Evolutionary conservation across 2,797 vertebrate species (phyloP).

Genomic region (Acipenser ruthenus): DNA sequence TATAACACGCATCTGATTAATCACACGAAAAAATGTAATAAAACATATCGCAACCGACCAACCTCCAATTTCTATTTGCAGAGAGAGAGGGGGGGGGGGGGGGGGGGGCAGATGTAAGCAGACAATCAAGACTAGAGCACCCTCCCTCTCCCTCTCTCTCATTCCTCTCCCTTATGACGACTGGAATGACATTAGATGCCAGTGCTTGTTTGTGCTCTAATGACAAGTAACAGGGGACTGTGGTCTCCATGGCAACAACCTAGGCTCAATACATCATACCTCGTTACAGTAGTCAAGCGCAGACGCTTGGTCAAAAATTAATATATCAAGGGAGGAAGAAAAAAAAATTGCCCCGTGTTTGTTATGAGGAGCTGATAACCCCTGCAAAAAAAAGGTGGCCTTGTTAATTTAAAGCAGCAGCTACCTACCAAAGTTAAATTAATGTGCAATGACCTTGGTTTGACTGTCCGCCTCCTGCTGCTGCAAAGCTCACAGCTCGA

Average conservation of each 20-base stretch:
- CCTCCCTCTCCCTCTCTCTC: constrained; percentile 30
- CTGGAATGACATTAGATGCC: constrained; percentile 78
- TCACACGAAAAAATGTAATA: constrained; percentile 27
- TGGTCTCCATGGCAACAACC: constrained; percentile 78
- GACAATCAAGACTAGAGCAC: constrained; percentile 14
- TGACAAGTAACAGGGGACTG: constrained; percentile 78
- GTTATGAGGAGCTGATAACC: constrained; percentile 48
- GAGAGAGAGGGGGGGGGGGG: constrained; percentile 21
- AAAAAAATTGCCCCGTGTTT: constrained; percentile 46
- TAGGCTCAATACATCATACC: constrained; percentile 78
- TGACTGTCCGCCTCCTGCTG: constrained; percentile 32
- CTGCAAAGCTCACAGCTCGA: too few relatives aligned
- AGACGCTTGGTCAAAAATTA: constrained; percentile 69
- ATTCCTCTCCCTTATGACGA: constrained; percentile 56
- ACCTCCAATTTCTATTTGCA: constrained; percentile 24
- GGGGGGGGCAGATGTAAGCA: background rate
- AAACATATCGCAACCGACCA: constrained; percentile 7
- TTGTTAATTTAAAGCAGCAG: constrained; percentile 50
- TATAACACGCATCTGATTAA: constrained; percentile 24
- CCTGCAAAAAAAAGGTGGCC: constrained; percentile 37
- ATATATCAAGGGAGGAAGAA: constrained; percentile 53
- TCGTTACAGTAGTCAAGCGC: constrained; percentile 73
- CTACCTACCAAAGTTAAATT: constrained; percentile 35
- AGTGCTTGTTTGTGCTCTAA: constrained; percentile 72
- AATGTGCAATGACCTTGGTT: constrained; percentile 51